phyloP scores from a whole-genome alignment of 2,113 vertebrate genomes.

The Cariama cristata region DNA sequence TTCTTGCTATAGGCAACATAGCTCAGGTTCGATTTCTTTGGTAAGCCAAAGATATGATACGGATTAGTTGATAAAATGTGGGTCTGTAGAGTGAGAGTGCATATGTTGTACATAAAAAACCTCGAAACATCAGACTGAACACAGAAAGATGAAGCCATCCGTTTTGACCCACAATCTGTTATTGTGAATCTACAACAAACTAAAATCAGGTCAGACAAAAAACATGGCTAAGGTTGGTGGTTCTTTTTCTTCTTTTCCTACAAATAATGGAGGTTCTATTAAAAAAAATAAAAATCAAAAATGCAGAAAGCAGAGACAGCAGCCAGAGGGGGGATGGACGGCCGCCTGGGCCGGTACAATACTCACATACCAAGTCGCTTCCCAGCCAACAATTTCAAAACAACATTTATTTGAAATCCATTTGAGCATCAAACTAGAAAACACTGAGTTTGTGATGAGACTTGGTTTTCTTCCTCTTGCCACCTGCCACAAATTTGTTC shows the following conservation, averaged over 20 bases:
- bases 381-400: neutral
- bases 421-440: slow-evolving; percentile 21
- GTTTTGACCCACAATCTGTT: neutral
- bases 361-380: neutral
- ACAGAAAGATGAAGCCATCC: neutral
- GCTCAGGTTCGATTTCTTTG: neutral
- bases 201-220: neutral
- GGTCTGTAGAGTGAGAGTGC: neutral
- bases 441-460: neutral
- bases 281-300: neutral
- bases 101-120: neutral
- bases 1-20: neutral
- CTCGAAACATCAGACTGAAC: neutral
- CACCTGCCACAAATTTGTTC: neutral
- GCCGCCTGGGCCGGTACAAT: neutral
- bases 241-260: neutral
- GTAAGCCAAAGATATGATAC: neutral
- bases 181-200: neutral
- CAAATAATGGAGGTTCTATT: neutral
- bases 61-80: neutral
- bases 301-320: neutral
- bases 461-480: neutral
- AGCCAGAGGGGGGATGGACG: neutral
- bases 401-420: neutral
- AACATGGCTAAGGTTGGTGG: neutral